Conservation (phyloP, 2,113 vertebrate genomes). For the Cepphus grylle region DNA sequence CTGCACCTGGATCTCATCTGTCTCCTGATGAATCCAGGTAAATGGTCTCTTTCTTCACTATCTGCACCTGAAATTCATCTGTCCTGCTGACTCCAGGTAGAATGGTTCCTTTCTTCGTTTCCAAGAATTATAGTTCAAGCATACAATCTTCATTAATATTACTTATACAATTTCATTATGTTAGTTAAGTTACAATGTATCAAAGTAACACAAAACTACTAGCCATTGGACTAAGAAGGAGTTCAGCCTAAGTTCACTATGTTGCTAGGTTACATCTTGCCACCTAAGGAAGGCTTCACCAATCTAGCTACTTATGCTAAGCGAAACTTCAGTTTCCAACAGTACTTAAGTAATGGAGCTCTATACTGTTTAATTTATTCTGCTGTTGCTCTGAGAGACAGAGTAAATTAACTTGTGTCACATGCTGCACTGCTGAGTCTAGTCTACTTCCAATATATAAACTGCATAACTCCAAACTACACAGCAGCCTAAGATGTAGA, state of each 20-base stretch:
- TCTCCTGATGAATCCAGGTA: neutral
- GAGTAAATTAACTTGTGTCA: neutral
- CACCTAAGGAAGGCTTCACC: neutral
- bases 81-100: neutral
- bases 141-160: neutral
- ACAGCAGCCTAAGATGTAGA: neutral
- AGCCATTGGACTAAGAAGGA: neutral
- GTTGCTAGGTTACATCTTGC: neutral
- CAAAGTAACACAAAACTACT: neutral
- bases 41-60: no score
- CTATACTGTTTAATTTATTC: neutral
- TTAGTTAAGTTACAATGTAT: neutral
- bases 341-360: neutral
- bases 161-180: neutral
- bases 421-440: neutral
- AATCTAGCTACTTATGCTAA: neutral
- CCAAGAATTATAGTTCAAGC: neutral
- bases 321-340: neutral
- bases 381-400: neutral
- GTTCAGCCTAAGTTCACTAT: neutral
- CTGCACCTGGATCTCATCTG: neutral
- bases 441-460: neutral
- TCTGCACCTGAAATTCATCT: neutral
- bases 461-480: neutral
- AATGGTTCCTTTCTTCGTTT: neutral